A percentile compares a stretch with the other conserved stretches of the same genome.
These are phyloP conservation scores for Colletes gigas DNA, from an alignment of 1,140 invertebrate species.

Conservation along the genomic window DNA sequence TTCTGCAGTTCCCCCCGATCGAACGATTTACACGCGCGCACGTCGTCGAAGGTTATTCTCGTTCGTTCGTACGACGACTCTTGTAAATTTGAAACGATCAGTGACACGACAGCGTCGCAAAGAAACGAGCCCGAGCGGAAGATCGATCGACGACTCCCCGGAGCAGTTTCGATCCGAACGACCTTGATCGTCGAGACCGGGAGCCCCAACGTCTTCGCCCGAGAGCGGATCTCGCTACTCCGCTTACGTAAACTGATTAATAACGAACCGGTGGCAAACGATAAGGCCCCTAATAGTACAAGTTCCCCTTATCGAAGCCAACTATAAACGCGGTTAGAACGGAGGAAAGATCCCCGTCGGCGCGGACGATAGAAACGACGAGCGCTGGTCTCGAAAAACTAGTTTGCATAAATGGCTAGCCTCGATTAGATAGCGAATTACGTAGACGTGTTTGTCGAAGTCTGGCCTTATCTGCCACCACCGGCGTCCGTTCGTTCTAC, in stretches of 20 bases:
- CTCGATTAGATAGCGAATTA: constrained; percentile 45
- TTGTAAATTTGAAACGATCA: constrained; percentile 26
- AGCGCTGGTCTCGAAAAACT: background rate
- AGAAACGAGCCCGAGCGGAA: background rate
- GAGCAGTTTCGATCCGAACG: background rate
- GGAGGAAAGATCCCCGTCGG: too few species aligned
- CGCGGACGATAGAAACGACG: background rate
- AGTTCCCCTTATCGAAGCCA: background rate
- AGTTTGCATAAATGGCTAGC: constrained; percentile 38
- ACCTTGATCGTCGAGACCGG: constrained; percentile 13
- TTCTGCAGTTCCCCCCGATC: constrained; percentile 2
- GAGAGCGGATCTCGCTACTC: background rate
- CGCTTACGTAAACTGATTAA: constrained; percentile 26
- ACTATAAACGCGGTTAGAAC: background rate
- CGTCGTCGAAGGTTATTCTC: constrained; percentile 14
- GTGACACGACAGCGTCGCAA: constrained; percentile 5
- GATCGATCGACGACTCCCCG: background rate
- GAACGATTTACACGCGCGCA: constrained; percentile 16
- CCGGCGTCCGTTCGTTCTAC: background rate
- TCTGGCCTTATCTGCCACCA: constrained; percentile 17
- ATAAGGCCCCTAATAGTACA: constrained; percentile 3
- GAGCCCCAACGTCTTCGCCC: background rate
- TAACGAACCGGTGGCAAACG: background rate
- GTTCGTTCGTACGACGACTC: constrained; percentile 8
- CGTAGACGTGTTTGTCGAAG: constrained; percentile 33